Evolutionary conservation across 2,888 invertebrate genomes (phyloP).

Genomic region (Orthonevra nobilis): DNA sequence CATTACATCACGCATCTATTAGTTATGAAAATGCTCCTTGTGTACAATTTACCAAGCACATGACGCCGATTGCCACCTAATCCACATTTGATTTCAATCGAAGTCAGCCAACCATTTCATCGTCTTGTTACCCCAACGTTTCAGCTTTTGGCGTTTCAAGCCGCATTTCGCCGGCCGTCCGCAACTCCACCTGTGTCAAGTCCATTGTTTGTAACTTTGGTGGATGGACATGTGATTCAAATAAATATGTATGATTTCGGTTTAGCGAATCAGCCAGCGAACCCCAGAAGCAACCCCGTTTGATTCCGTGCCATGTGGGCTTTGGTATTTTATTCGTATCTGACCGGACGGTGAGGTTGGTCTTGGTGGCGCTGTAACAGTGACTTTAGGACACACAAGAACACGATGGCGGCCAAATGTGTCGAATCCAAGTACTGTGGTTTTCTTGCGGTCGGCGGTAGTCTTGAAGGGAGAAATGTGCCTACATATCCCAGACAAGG

Average conservation of each 20-base stretch:
- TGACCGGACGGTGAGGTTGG: conserved; percentile 17
- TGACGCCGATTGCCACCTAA: background rate
- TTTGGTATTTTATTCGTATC: background rate
- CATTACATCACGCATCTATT: background rate
- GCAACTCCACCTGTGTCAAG: conserved; percentile 43
- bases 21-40: background rate
- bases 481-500: conserved; percentile 14
- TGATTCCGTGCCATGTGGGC: background rate
- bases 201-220: background rate
- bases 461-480: conserved; percentile 30
- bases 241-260: conserved; percentile 60
- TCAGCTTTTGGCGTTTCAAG: conserved; percentile 44
- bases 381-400: conserved; percentile 3
- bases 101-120: conserved; percentile 49
- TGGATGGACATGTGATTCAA: background rate
- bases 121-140: conserved; percentile 41
- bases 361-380: conserved; percentile 1
- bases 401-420: conserved; percentile 30
- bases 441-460: conserved; percentile 1
- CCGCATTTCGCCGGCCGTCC: conserved; percentile 20
- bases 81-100: conserved; percentile 1
- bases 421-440: conserved; percentile 31
- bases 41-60: background rate
- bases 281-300: conserved; percentile 23
- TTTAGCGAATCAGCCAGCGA: conserved; percentile 52